Evolutionary conservation across 2,113 vertebrate species (phyloP), one percentile per base, ranked within the genome.

Genomic region (Lagopus muta): DNA sequence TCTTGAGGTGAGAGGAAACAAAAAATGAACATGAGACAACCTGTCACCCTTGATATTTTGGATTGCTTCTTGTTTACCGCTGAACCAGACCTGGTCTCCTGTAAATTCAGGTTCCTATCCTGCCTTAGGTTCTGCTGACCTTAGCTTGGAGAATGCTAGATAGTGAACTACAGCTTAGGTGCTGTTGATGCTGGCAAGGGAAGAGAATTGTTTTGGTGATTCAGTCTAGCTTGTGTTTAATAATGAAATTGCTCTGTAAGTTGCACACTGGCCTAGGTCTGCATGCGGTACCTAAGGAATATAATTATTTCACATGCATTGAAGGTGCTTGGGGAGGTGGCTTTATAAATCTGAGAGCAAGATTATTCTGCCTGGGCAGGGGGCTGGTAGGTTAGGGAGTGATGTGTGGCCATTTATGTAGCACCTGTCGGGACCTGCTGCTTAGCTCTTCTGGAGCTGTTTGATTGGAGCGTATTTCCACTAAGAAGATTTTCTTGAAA

Each of bases 341-440:
- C 76, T 70, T 66, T 92, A 57, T 75, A 83, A 96, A 79, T 88
- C 62, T 3, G 4, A 75, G 48, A 86, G 32, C 57, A 86, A 52
- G 71, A 87, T 94, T 73, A 91, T 89, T 86, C 70, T 91, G 27
- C 60, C 57, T 87, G 90, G 90, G 81, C 67, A 64, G 83, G 89
- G 66, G 52, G 13, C 82, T 91, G 71, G 34, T 82, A 61, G 60
- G 88, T 74, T 88, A 58, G 66, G 47, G 70, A 88, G 47, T 93
- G 94, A 91, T 96, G 95, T 96, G 77, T 93, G 77, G 80, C 67
- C 82, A 74, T 92, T 93, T 94, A 74, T 4, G 9, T 88, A 89
- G 89, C 88, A 88, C 70, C 90, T 95, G 77, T 82, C 2, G 2
- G 73, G 65, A 86, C 62, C 83, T 93, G 67, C 86, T 96, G 89